Evolutionary conservation across 2,888 invertebrate genomes (phyloP).

Genomic region (Ectemnius continuus): DNA sequence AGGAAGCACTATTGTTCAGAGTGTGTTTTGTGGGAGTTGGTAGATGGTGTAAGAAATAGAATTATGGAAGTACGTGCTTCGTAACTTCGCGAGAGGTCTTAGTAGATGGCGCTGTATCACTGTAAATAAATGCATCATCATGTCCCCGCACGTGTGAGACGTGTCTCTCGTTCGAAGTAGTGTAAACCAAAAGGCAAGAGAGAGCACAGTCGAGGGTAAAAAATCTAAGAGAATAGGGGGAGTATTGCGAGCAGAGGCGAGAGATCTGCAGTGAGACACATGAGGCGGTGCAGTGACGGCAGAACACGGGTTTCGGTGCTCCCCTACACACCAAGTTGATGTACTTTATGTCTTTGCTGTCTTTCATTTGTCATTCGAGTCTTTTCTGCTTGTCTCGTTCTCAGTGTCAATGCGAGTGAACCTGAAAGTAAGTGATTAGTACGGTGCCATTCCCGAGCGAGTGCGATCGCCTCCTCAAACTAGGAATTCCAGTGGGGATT

Average conservation of each 20-base stretch:
- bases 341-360: conserved; percentile 45
- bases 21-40: no score
- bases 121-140: conserved; percentile 40
- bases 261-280: conserved; percentile 65
- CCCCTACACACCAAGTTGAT: conserved; percentile 65
- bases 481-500: no score
- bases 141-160: conserved; percentile 44
- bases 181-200: conserved; percentile 56
- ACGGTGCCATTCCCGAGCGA: conserved; percentile 41
- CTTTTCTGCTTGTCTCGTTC: conserved; percentile 58
- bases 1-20: not conserved
- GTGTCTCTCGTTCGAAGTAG: conserved; percentile 50
- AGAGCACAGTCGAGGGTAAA: conserved; percentile 51
- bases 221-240: conserved; percentile 54
- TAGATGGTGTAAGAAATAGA: no score
- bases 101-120: conserved; percentile 12
- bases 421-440: conserved; percentile 72
- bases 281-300: conserved; percentile 73
- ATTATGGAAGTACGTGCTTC: not conserved
- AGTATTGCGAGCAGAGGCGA: conserved; percentile 62
- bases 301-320: conserved; percentile 67
- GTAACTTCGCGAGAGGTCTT: conserved; percentile 17
- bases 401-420: conserved; percentile 60
- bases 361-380: conserved; percentile 41
- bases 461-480: conserved; percentile 5